These are phyloP conservation scores for Peromyscus maniculatus DNA, from an alignment of 2,113 vertebrate genomes.

Conservation along the genomic window DNA sequence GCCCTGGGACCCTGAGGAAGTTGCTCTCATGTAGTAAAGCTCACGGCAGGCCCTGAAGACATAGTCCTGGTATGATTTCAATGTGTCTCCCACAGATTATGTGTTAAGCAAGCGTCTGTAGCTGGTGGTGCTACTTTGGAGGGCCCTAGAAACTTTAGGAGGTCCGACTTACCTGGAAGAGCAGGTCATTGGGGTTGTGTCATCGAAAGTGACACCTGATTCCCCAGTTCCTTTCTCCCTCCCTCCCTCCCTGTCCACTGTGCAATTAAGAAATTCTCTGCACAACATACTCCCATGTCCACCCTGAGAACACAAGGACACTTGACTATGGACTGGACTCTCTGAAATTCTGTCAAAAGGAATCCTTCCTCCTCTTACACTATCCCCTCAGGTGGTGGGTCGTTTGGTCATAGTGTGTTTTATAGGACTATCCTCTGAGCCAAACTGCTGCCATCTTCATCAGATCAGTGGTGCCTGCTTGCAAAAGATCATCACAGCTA, in stretches of 20 bases:
- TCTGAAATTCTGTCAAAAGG: too few relatives aligned
- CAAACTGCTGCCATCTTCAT: not conserved
- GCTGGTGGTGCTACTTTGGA: not conserved
- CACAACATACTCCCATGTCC: not conserved
- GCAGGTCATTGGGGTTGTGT: not conserved
- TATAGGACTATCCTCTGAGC: not conserved
- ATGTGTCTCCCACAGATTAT: not conserved
- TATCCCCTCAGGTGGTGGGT: not conserved
- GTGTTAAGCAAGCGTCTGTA: not conserved
- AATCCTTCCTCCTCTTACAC: not conserved
- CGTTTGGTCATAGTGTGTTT: not conserved
- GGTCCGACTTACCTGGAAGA: too few relatives aligned
- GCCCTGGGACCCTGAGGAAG: too few relatives aligned
- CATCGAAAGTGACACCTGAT: not conserved
- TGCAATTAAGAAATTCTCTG: not conserved
- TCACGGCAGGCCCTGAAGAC: not conserved
- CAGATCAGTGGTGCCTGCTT: too few relatives aligned
- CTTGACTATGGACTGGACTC: not conserved
- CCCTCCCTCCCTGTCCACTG: not conserved
- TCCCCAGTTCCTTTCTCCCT: not conserved
- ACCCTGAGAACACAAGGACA: not conserved
- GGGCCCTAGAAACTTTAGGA: not conserved
- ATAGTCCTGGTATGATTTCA: not conserved
- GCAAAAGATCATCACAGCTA: not conserved
- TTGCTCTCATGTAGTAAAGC: not conserved